Conservation (phyloP, 92 coral and sea anemone species). For the Umimayanthus chanpuru region DNA sequence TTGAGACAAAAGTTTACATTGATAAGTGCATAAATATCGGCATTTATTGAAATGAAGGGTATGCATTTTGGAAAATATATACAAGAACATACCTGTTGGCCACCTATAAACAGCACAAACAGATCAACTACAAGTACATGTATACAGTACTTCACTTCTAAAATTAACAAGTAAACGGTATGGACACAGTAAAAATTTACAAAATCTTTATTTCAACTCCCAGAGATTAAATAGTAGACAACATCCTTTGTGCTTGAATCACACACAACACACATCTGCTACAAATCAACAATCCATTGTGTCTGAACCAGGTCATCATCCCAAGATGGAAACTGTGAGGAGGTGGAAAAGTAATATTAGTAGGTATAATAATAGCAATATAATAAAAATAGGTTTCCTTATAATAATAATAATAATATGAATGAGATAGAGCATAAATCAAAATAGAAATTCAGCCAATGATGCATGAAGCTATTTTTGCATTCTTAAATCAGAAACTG, state of each 20-base stretch:
- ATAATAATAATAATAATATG: too few species aligned
- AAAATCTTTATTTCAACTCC: slow-evolving; percentile 12
- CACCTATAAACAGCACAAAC: background rate
- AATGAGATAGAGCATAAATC: background rate
- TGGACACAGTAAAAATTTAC: background rate
- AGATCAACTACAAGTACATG: background rate
- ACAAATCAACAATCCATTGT: background rate
- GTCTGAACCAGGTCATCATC: background rate
- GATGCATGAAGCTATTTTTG: too few species aligned
- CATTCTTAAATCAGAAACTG: too few species aligned
- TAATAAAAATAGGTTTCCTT: too few species aligned
- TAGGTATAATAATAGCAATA: too few species aligned
- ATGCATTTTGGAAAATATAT: too few species aligned
- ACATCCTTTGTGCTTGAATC: background rate
- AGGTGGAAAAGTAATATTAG: background rate
- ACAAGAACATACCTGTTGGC: background rate
- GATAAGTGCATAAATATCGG: too few species aligned
- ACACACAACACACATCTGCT: background rate
- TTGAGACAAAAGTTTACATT: too few species aligned
- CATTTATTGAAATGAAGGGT: too few species aligned
- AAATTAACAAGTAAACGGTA: background rate
- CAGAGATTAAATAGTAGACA: slow-evolving; percentile 2
- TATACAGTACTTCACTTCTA: too few species aligned
- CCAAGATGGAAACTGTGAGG: slow-evolving; percentile 23
- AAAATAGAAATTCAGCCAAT: too few species aligned